Conservation (phyloP, 2,797 vertebrate species). For the Dromococcyx pavoninus region DNA sequence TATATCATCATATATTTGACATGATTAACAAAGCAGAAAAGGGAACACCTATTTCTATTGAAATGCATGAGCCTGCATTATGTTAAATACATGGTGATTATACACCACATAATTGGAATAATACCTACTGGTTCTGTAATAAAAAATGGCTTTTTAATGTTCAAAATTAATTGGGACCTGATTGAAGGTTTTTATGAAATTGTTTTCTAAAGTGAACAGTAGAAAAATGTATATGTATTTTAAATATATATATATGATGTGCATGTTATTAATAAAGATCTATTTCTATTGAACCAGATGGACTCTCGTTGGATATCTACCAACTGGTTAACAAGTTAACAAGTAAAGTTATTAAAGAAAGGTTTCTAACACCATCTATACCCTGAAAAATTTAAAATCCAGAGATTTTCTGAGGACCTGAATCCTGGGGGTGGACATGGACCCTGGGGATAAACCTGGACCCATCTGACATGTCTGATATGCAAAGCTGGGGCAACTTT, state of each 20-base stretch:
- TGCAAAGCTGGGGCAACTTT: background rate
- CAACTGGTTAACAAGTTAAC: background rate
- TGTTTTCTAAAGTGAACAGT: conserved; percentile 77
- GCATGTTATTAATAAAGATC: conserved; percentile 80
- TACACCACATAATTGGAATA: conserved; percentile 64
- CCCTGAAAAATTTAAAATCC: background rate
- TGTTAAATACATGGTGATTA: conserved; percentile 64
- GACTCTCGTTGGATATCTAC: background rate
- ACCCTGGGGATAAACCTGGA: background rate
- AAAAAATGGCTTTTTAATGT: conserved; percentile 72
- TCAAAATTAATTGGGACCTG: conserved; percentile 74
- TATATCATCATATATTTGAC: conserved; percentile 63
- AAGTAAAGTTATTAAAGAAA: background rate
- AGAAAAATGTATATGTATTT: conserved; percentile 79
- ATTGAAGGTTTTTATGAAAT: conserved; percentile 73
- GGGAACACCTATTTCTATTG: conserved; percentile 46
- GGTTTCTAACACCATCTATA: background rate
- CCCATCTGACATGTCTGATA: background rate
- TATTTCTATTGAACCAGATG: conserved; percentile 75
- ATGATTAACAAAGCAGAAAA: conserved; percentile 50
- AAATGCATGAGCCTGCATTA: conserved; percentile 56
- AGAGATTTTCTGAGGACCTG: background rate
- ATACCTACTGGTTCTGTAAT: conserved; percentile 69
- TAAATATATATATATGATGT: conserved; percentile 73
- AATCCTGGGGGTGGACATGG: background rate